phyloP scores from a whole-genome alignment of 2,888 invertebrate species.

The Brenthis ino region DNA sequence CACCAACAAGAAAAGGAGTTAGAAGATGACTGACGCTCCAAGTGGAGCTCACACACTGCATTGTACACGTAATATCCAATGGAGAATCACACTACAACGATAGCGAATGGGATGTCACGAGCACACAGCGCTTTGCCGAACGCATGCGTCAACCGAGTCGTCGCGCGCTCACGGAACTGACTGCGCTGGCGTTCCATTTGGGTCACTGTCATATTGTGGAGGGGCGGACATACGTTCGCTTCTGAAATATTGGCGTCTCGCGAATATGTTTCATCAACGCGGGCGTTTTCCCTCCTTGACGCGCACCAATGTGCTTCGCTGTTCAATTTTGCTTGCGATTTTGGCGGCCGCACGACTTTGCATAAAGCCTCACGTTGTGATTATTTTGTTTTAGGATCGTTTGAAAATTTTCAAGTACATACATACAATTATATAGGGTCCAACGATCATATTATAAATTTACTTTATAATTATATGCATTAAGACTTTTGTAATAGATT shows the following conservation, averaged over 20 bases:
- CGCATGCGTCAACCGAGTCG: constrained; percentile 54
- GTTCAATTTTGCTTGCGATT: constrained; percentile 53
- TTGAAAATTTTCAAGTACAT: constrained; percentile 13
- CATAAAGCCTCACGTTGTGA: constrained; percentile 33
- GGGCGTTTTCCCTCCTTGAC: constrained; percentile 69
- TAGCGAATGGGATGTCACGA: constrained; percentile 53
- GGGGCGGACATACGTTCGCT: constrained; percentile 73
- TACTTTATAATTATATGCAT: too few relatives aligned
- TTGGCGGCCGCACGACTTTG: constrained; percentile 49
- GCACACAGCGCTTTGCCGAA: constrained; percentile 35
- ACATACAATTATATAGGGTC: background rate
- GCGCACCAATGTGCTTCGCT: constrained; percentile 65
- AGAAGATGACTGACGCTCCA: constrained; percentile 53
- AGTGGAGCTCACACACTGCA: constrained; percentile 67
- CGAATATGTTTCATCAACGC: constrained; percentile 74
- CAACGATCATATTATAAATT: too few relatives aligned
- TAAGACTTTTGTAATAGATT: too few relatives aligned
- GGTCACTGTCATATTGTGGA: constrained; percentile 80
- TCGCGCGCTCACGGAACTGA: constrained; percentile 78
- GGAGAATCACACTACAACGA: constrained; percentile 68
- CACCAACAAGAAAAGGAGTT: constrained; percentile 53
- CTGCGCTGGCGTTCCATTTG: constrained; percentile 79
- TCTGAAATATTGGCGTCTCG: constrained; percentile 78
- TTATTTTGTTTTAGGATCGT: constrained; percentile 31
- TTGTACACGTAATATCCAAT: constrained; percentile 72